Conservation (phyloP, 2,113 vertebrate species). For the Nothoprocta pentlandii region DNA sequence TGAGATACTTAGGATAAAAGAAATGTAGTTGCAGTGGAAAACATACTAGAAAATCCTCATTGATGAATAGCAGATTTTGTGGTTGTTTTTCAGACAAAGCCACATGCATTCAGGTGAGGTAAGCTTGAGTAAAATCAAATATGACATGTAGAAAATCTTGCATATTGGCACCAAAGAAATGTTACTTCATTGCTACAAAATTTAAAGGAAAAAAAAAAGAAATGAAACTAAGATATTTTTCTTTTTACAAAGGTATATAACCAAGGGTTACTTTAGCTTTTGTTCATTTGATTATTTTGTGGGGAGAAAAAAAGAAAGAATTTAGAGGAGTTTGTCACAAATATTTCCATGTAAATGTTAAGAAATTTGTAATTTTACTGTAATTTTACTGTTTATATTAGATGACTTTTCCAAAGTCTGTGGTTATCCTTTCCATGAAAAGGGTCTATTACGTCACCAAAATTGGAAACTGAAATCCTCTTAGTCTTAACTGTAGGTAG, state of each 20-base stretch:
- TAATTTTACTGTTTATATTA: background rate
- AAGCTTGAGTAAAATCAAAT: background rate
- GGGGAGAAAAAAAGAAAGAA: background rate
- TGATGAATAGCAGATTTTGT: background rate
- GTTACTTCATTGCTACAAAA: background rate
- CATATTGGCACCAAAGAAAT: background rate
- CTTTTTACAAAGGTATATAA: background rate
- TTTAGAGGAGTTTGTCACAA: background rate
- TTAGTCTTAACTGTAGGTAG: slow-evolving; percentile 32
- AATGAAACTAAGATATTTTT: background rate
- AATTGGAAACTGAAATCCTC: slow-evolving; percentile 26
- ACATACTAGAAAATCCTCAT: background rate
- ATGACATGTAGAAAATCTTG: background rate
- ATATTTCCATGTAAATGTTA: background rate
- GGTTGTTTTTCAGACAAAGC: background rate
- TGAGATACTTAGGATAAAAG: too few relatives aligned
- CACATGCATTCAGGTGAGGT: background rate
- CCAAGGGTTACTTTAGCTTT: background rate
- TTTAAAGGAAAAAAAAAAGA: background rate
- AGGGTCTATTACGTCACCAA: background rate
- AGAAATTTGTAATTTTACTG: background rate
- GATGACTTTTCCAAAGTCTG: background rate
- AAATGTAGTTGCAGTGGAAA: background rate
- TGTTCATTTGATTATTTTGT: fast-evolving
- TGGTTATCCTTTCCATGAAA: background rate